phyloP scores from a whole-genome alignment of 30 jellyfish, hydroid and myxozoan species.

The Aurelia aurita region DNA sequence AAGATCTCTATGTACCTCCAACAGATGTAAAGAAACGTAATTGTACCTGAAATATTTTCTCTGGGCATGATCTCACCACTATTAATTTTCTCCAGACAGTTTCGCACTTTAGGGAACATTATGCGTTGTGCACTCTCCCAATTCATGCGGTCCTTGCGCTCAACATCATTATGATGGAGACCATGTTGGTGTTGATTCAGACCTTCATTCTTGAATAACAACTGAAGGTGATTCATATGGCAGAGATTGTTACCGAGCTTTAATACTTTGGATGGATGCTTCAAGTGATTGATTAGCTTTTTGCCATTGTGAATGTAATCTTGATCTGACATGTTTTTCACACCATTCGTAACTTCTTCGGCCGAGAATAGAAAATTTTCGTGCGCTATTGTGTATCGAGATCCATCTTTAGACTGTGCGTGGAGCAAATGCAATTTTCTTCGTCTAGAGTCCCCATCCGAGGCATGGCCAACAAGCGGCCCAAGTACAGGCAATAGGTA shows the following conservation, averaged over 20 bases:
- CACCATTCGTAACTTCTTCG: neutral
- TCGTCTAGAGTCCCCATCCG: constrained; percentile 1
- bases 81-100: constrained; percentile 17
- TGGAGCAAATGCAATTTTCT: neutral
- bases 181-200: constrained; percentile 22
- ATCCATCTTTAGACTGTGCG: neutral
- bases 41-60: constrained; percentile 18
- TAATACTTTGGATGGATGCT: constrained; percentile 23
- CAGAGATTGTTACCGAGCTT: constrained; percentile 15
- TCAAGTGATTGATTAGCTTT: constrained; percentile 17
- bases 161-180: constrained; percentile 23
- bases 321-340: neutral
- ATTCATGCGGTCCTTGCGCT: constrained; percentile 33
- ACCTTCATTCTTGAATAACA: constrained; percentile 3
- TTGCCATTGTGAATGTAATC: neutral
- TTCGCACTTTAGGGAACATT: constrained; percentile 29
- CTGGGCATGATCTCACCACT: constrained; percentile 14
- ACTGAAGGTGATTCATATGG: constrained; percentile 48
- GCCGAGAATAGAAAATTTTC: neutral
- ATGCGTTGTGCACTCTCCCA: constrained; percentile 43
- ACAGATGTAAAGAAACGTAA: too few relatives aligned
- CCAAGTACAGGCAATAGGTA: constrained; percentile 48
- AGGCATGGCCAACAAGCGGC: neutral
- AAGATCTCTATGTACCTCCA: too few relatives aligned
- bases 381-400: constrained; percentile 1